A percentile compares a stretch with the other conserved stretches of the same genome.
phyloP scores from a whole-genome alignment of 1,140 invertebrate species.

The Drosophila nigromelanica region DNA sequence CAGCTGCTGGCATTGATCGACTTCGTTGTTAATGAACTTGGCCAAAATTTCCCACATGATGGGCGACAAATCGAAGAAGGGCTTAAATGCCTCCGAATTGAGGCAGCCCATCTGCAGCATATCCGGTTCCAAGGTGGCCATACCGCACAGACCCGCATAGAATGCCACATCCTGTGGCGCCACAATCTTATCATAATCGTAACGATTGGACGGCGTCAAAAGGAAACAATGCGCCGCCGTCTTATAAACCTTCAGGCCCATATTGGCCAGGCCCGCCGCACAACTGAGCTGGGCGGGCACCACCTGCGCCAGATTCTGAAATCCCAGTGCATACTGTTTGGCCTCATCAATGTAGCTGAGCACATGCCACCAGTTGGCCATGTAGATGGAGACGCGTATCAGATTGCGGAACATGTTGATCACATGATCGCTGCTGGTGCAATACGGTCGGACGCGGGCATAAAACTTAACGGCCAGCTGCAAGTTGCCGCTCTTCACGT shows the following conservation, averaged over 20 bases:
- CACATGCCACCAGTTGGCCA: constrained; percentile 71
- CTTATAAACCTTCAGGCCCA: constrained; percentile 61
- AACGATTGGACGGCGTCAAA: constrained; percentile 32
- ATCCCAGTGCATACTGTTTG: constrained; percentile 59
- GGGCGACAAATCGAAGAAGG: constrained; percentile 44
- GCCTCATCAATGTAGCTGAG: constrained; percentile 69
- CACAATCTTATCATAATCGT: constrained; percentile 62
- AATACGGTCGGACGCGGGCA: constrained; percentile 56
- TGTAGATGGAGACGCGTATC: constrained; percentile 63
- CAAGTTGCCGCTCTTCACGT: constrained; percentile 63
- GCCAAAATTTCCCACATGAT: constrained; percentile 40
- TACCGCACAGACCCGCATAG: constrained; percentile 54
- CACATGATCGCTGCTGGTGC: constrained; percentile 64
- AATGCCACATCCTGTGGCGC: constrained; percentile 52
- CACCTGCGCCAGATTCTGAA: constrained; percentile 18
- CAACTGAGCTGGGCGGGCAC: constrained; percentile 55
- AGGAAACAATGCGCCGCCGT: constrained; percentile 58
- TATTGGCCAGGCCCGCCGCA: constrained; percentile 57
- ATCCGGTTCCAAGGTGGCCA: constrained; percentile 52
- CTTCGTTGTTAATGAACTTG: constrained; percentile 31
- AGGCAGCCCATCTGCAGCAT: constrained; percentile 28
- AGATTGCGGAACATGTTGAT: constrained; percentile 63
- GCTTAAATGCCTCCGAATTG: constrained; percentile 41
- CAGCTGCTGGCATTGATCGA: constrained; percentile 19
- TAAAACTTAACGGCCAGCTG: constrained; percentile 62